Evolutionary conservation across 2,113 vertebrate genomes (phyloP), one percentile per base, ranked within the genome.

Genomic region (Opisthocomus hoazin): DNA sequence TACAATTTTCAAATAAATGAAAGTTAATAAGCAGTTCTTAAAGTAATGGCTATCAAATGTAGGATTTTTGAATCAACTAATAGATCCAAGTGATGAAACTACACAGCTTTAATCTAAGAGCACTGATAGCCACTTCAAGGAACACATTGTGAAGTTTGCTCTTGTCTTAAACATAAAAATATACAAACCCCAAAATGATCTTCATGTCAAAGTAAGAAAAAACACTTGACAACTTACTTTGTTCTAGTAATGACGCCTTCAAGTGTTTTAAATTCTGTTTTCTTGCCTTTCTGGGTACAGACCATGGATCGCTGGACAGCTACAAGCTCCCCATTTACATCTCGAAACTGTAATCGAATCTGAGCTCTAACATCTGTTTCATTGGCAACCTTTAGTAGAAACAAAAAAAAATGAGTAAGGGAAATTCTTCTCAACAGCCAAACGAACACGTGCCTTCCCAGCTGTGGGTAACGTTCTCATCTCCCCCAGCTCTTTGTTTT

Each of bases 321-420:
- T 19, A 99, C 3, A 7, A 98, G 84, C 43, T 99, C 99, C 37
- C 98, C 99, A 3, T 98, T 99, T 37, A 99, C 98, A 48, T 99
- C 99, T 22, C 97, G 97, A 78, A 99, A 99, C 90, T 99, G 98
- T 27, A 99, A 97, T 18, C 98, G 98, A 82, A 99, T 99, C 97
- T 99, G 99, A 51, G 99, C 99, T 93, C 99, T 97, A 11, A 99
- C 99, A 4, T 99, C 99, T 0, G 99, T 99, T 96, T 99, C 99
- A 69, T 99, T 98, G 91, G 99, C 99, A 89, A 99, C 98, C 99
- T 99, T 96, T 3, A 65, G 82, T 1, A 60, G 17, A 29, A 89
- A 79, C 23, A 43, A 27, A 78, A 90, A 90, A 54, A 61, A n/a
- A 5, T 5, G 4, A 87, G 1, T 10, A 34, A 50, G 22, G 17